A percentile compares a stretch with the other conserved stretches of the same genome.
Evolutionary conservation across 30 jellyfish, hydroid and myxozoan genomes (phyloP).

Genomic region (Aurelia aurita complex sp. Pacific): DNA sequence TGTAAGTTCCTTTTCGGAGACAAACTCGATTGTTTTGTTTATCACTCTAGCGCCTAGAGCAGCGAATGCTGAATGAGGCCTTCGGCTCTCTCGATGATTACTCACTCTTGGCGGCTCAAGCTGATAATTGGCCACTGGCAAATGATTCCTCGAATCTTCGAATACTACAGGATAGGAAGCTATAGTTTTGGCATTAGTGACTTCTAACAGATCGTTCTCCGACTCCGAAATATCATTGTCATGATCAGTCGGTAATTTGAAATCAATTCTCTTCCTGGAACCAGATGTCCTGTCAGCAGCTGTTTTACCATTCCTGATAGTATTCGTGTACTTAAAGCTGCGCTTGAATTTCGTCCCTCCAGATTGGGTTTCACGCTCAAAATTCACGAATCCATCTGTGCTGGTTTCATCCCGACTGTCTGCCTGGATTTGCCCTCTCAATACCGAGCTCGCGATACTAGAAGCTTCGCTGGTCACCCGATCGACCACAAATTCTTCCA

Average conservation of each 20-base stretch:
- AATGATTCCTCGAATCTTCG: background rate
- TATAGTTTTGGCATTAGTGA: background rate
- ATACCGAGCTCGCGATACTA: too few relatives aligned
- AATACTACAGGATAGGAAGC: background rate
- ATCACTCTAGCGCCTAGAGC: conserved; percentile 8
- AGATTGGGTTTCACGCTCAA: background rate
- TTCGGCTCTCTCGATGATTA: background rate
- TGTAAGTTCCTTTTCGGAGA: conserved; percentile 28
- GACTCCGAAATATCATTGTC: background rate
- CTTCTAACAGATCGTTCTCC: background rate
- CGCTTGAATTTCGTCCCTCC: background rate
- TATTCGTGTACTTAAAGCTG: too few relatives aligned
- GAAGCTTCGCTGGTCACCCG: too few relatives aligned
- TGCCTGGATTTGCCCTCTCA: too few relatives aligned
- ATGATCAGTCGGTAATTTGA: conserved; percentile 11
- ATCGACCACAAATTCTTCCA: background rate
- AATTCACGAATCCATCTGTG: background rate
- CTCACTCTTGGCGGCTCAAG: background rate
- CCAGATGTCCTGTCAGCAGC: background rate
- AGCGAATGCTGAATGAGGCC: conserved; percentile 50
- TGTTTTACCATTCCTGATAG: too few relatives aligned
- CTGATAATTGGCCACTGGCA: background rate
- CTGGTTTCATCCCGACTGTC: background rate
- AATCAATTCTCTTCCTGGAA: background rate
- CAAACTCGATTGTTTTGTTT: conserved; percentile 43